Evolutionary conservation across 2,888 invertebrate species (phyloP).

Genomic region (Tetramorium bicarinatum): DNA sequence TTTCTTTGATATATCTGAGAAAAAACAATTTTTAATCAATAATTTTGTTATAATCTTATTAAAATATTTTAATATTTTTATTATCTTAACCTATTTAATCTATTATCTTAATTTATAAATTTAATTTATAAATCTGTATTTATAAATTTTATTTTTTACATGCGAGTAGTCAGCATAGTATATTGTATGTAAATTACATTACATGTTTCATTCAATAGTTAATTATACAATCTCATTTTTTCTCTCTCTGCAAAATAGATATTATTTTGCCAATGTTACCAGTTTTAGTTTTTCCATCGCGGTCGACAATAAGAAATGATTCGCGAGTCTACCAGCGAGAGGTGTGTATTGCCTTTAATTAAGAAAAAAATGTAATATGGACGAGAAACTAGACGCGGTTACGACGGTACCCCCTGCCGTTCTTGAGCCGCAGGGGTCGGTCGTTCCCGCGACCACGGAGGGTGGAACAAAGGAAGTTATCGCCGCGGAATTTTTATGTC

Average conservation of each 20-base stretch:
- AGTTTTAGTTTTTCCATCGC: neutral
- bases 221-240: neutral
- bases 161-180: neutral
- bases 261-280: slow-evolving; percentile 1
- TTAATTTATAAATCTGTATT: no score
- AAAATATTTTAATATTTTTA: neutral
- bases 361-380: slow-evolving; percentile 83
- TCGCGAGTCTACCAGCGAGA: neutral
- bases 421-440: slow-evolving; percentile 87
- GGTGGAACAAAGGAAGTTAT: slow-evolving; percentile 85
- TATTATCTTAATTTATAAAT: no score
- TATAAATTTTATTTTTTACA: neutral
- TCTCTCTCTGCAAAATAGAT: neutral
- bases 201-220: neutral
- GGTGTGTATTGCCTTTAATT: slow-evolving; percentile 78
- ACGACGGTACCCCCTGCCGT: slow-evolving; percentile 88
- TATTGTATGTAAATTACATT: slow-evolving; percentile 16
- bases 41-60: neutral
- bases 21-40: slow-evolving; percentile 2
- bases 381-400: slow-evolving; percentile 80
- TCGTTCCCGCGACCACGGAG: slow-evolving; percentile 87
- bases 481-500: slow-evolving; percentile 85
- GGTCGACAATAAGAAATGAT: neutral
- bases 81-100: no score
- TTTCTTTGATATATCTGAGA: neutral